Conservation (phyloP, 2,797 vertebrate species). For the Hozukius guyotensis region DNA sequence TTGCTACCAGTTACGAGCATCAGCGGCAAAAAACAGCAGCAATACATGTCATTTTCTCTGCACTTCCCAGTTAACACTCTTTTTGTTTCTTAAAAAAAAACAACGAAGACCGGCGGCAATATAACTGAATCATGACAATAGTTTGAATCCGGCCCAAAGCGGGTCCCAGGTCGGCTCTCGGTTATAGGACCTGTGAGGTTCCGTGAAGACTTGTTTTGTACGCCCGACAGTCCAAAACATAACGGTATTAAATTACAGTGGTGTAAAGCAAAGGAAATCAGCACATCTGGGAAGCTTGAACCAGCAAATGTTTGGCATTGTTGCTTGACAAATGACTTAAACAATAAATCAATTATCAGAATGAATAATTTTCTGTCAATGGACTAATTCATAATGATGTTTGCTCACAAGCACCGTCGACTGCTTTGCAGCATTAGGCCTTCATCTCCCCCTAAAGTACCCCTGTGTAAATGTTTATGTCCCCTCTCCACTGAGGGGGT, state of each 20-base stretch:
- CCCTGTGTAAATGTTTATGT: conserved; percentile 49
- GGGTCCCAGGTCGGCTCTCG: background rate
- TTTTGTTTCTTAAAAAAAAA: background rate
- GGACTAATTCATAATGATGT: background rate
- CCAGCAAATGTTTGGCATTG: background rate
- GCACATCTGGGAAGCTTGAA: background rate
- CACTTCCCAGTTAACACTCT: background rate
- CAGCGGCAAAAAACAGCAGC: background rate
- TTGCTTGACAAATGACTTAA: background rate
- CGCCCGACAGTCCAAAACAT: background rate
- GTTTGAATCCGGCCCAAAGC: background rate
- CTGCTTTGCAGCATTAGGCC: background rate
- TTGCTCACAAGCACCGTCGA: background rate
- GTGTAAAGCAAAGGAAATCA: background rate
- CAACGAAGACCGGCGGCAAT: background rate
- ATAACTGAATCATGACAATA: background rate
- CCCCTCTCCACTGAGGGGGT: conserved; percentile 7
- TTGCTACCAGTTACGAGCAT: background rate
- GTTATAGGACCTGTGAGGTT: background rate
- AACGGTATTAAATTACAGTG: background rate
- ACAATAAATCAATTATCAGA: background rate
- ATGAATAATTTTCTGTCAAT: background rate
- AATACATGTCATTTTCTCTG: background rate
- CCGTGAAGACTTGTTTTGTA: background rate
- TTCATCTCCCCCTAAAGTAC: conserved; percentile 4